These are phyloP conservation scores for Himalopsyche kuldschensis DNA, from an alignment of 2,888 invertebrate species.

Conservation along the genomic window DNA sequence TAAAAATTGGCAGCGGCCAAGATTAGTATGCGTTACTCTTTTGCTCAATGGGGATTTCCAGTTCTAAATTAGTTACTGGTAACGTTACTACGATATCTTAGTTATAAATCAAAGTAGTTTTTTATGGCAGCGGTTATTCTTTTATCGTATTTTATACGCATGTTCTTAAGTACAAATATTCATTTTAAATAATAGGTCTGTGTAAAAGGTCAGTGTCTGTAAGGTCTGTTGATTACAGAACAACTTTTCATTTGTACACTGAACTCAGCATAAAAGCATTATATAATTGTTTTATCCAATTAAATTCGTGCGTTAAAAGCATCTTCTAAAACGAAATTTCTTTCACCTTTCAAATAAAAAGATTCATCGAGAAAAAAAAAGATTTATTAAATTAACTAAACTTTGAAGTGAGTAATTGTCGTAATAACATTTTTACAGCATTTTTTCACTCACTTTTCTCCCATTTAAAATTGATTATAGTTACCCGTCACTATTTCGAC, in stretches of 20 bases:
- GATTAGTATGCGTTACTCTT: too few relatives aligned
- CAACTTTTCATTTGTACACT: not conserved
- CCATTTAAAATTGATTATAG: too few relatives aligned
- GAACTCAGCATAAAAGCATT: not conserved
- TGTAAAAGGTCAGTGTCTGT: not conserved
- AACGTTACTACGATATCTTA: not conserved
- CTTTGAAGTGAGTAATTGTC: too few relatives aligned
- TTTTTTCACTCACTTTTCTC: too few relatives aligned
- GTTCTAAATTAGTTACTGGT: too few relatives aligned
- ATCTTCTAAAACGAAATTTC: not conserved
- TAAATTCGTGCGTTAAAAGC: not conserved
- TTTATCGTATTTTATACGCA: not conserved
- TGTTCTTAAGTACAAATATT: not conserved
- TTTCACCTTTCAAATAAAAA: not conserved
- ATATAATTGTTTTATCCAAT: not conserved
- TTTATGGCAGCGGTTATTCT: not conserved
- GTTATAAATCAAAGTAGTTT: not conserved
- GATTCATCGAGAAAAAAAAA: not conserved
- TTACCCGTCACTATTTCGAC: too few relatives aligned
- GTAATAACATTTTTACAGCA: too few relatives aligned
- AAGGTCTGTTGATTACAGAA: not conserved
- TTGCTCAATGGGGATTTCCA: too few relatives aligned
- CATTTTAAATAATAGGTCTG: not conserved
- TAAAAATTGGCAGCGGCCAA: too few relatives aligned
- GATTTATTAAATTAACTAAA: too few relatives aligned